Percentiles rank a stretch among this genome's conserved stretches.
phyloP scores from a whole-genome alignment of 2,113 vertebrate species.

The Columba janthina region DNA sequence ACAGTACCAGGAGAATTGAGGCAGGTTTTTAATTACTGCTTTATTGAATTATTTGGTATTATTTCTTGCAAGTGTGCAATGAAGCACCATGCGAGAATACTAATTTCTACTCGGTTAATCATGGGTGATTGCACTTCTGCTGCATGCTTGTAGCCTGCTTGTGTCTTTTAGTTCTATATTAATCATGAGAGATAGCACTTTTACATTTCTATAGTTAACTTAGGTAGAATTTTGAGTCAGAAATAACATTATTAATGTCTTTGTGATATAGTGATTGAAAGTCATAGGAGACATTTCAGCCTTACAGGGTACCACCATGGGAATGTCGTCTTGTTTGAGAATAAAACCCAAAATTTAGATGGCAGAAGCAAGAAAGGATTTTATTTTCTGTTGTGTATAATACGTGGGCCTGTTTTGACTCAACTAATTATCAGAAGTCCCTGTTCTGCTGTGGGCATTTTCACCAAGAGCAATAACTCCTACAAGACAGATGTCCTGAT shows the following conservation, averaged over 20 bases:
- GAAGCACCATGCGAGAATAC: conserved; percentile 58
- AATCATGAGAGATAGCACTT: not conserved
- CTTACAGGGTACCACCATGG: not conserved
- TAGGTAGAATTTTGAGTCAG: not conserved
- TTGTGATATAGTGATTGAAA: not conserved
- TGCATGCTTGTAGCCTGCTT: not conserved
- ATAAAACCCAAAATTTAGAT: not conserved
- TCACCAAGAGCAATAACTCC: conserved; percentile 56
- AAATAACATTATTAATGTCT: not conserved
- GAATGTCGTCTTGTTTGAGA: not conserved
- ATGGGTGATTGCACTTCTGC: not conserved
- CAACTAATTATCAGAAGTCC: conserved; percentile 23
- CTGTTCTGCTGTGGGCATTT: conserved; percentile 24
- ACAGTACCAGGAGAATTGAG: conserved; percentile 54
- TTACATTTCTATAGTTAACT: not conserved
- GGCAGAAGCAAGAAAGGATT: not conserved
- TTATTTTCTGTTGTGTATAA: conserved; percentile 13
- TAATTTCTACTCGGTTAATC: conserved; percentile 55
- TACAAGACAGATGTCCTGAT: conserved; percentile 46
- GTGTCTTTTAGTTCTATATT: not conserved
- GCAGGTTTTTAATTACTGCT: conserved; percentile 67
- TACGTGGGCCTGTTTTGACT: not conserved
- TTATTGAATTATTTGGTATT: conserved; percentile 72
- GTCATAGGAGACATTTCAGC: not conserved
- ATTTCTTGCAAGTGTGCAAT: conserved; percentile 53